Conservation (phyloP, 35 echinoderm and acorn worm genomes). For the Hemicentrotus pulcherrimus region DNA sequence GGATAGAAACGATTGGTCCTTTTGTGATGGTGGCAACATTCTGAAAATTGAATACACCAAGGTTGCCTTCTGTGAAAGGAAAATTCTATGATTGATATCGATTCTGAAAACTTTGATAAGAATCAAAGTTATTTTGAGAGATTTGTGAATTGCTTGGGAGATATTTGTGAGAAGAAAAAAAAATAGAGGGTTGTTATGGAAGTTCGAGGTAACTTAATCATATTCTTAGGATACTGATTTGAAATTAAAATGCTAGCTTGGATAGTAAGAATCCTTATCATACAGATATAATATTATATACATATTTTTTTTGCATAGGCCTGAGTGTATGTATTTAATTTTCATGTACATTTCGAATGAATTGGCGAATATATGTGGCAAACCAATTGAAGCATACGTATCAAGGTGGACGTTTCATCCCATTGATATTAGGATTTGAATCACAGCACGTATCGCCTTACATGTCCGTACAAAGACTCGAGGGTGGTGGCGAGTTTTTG, state of each 20-base stretch:
- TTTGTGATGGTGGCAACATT: constrained; percentile 9
- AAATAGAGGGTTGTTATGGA: no score
- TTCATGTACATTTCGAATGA: background rate
- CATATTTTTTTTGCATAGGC: background rate
- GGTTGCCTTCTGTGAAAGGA: background rate
- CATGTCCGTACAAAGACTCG: background rate
- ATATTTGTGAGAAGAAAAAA: no score
- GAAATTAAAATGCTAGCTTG: no score
- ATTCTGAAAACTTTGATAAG: background rate
- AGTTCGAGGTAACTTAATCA: no score
- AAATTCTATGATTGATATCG: background rate
- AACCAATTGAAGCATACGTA: background rate
- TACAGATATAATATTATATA: no score
- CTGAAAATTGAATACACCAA: constrained; percentile 4
- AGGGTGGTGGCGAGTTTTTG: background rate
- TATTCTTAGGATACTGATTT: no score
- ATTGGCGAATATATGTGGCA: background rate
- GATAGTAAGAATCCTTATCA: no score
- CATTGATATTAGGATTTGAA: background rate
- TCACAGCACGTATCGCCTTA: background rate
- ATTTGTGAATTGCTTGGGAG: background rate
- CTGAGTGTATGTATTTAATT: background rate
- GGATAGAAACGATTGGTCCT: background rate
- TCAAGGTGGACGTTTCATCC: background rate
- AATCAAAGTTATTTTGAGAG: background rate